Evolutionary conservation across 1,140 invertebrate genomes (phyloP).

Genomic region (Drosophila tsacasi): DNA sequence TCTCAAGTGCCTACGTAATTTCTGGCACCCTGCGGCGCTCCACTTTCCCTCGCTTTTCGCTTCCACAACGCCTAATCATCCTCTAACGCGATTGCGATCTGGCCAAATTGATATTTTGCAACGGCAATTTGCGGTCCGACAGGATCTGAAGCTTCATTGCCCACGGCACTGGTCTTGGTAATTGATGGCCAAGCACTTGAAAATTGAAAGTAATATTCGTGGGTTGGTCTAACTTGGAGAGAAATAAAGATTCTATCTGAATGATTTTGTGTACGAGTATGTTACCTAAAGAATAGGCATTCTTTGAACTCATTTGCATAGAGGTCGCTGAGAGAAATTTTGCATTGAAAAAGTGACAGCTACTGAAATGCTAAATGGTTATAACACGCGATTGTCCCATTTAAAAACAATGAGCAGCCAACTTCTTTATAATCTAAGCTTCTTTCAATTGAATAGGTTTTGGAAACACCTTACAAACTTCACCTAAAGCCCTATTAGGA

Average conservation of each 20-base stretch:
- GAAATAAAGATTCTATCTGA: not conserved
- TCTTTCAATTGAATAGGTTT: not conserved
- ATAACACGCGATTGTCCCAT: slow-evolving; percentile 8
- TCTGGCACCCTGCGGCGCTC: slow-evolving; percentile 29
- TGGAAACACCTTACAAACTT: not conserved
- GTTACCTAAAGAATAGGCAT: not conserved
- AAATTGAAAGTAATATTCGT: slow-evolving; percentile 53
- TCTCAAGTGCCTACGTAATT: slow-evolving; percentile 67
- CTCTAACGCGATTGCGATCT: slow-evolving; percentile 25
- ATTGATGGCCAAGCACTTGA: slow-evolving; percentile 35
- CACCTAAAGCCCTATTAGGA: no score
- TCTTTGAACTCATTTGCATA: slow-evolving; percentile 16
- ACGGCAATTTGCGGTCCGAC: slow-evolving; percentile 55
- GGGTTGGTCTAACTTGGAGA: not conserved
- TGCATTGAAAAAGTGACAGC: not conserved
- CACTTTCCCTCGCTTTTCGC: slow-evolving; percentile 61
- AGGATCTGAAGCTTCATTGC: slow-evolving; percentile 36
- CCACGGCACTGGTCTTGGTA: slow-evolving; percentile 15
- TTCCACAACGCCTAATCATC: slow-evolving; percentile 58
- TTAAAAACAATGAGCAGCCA: slow-evolving; percentile 8
- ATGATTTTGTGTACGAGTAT: not conserved
- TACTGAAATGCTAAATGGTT: slow-evolving; percentile 7
- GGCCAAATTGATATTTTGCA: slow-evolving; percentile 71
- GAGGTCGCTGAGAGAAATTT: not conserved
- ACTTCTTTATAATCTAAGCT: not conserved